Evolutionary conservation across 2,113 vertebrate genomes (phyloP).

Genomic region (Sylvietta virens): DNA sequence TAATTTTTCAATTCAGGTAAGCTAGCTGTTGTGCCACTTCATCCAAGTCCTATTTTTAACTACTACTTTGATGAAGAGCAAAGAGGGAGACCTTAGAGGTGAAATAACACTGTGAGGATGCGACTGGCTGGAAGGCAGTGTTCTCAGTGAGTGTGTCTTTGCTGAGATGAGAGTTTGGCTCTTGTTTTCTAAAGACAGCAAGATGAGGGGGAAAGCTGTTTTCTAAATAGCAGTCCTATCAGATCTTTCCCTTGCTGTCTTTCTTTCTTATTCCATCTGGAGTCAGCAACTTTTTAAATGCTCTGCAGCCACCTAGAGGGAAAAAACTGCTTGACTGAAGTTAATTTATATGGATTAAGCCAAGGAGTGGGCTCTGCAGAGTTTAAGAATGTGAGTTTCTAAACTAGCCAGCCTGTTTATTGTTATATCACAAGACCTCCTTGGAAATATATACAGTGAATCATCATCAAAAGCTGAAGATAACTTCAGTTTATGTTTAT

Average conservation of each 20-base stretch:
- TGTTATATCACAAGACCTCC: slow-evolving; percentile 55
- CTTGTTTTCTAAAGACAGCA: neutral
- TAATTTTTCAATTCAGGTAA: neutral
- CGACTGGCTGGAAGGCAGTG: neutral
- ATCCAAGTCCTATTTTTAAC: neutral
- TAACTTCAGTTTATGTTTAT: slow-evolving; percentile 48
- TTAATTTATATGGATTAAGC: neutral
- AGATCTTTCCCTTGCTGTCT: neutral
- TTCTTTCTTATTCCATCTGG: neutral
- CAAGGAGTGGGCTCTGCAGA: neutral
- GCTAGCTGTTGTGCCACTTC: neutral
- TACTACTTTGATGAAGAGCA: neutral
- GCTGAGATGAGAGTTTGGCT: neutral
- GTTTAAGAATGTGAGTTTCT: slow-evolving; percentile 36
- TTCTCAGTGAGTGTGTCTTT: neutral
- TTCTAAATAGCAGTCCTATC: neutral
- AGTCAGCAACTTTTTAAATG: slow-evolving; percentile 18
- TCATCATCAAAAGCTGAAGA: slow-evolving; percentile 57
- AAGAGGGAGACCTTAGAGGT: neutral
- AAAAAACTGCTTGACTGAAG: neutral
- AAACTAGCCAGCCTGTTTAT: slow-evolving; percentile 48
- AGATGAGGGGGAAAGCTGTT: neutral
- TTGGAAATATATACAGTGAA: slow-evolving; percentile 58
- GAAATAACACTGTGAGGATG: neutral
- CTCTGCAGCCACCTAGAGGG: slow-evolving; percentile 62